Evolutionary conservation across 2,888 invertebrate genomes (phyloP), one percentile per base, ranked within the genome.

Genomic region (Patella ulyssiponensis): DNA sequence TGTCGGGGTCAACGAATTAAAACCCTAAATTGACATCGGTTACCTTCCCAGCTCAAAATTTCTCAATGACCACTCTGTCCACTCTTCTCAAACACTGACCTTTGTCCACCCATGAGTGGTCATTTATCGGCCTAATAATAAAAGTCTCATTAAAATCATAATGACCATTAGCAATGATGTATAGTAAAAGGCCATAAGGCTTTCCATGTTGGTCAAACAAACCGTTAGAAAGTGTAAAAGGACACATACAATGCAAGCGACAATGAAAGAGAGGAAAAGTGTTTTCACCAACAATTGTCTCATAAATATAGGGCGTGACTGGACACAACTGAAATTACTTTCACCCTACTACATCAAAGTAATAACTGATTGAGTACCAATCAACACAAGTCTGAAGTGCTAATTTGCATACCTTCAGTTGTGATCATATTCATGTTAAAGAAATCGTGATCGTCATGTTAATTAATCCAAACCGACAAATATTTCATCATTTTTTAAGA

Each of bases 111-210:
- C 33, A 69, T 51, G 44, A 54, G 58, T 54, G 72, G 72, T 73
- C 72, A 72, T 76, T 75, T 70, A 44, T 54, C 64, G 58, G 72
- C 73, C 52, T 20, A 52, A 72, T 64, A 53, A 69, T 76, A 76
- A 76, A 64, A 73, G 69, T 72, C 72, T 58, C 76, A 76, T 76
- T 76, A 76, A 74, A 71, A 54, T 76, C 72, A 76, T 76, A 75
- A 71, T 76, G 64, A 64, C 64, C 64, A 23, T 64, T 64, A 64
- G 64, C 20, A 64, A 20, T 11, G 64, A 64, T 20, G 64, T 64
- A 23, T 23, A 23, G 12, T 64, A 23, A 23, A 64, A 64, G 64
- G 64, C 64, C 64, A 64, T 20, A 64, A 64, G 64, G 20, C 20
- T 23, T 23, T 23, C 64, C 23, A 64, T 23, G 23, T 20, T 64